phyloP scores from a whole-genome alignment of 1,140 invertebrate genomes.

The Brachionus angularis region DNA sequence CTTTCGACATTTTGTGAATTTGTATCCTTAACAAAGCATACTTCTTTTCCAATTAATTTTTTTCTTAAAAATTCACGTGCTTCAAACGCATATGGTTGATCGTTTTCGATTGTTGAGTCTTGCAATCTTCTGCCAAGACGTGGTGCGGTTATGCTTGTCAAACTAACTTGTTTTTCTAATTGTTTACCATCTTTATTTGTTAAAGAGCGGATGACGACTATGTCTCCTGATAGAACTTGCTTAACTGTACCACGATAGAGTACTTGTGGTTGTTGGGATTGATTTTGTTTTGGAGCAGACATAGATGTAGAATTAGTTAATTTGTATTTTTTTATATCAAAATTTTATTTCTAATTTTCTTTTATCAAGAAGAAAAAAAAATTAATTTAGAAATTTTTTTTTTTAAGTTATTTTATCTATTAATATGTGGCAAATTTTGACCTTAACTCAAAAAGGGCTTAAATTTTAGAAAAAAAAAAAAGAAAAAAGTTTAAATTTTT shows the following conservation, averaged over 20 bases:
- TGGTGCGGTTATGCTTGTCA: constrained; percentile 34
- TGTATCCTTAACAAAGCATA: constrained; percentile 68
- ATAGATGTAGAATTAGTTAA: constrained; percentile 9
- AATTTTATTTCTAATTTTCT: neutral
- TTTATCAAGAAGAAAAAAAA: no score
- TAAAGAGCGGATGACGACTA: constrained; percentile 2
- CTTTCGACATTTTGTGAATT: constrained; percentile 71
- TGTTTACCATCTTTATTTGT: neutral
- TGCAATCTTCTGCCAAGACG: neutral
- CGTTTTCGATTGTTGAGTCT: neutral
- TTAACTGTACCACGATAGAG: constrained; percentile 29
- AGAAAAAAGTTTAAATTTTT: no score
- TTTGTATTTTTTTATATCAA: neutral
- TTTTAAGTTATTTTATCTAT: no score
- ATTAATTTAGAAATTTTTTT: no score
- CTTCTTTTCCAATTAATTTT: constrained; percentile 81
- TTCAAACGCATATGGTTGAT: constrained; percentile 84
- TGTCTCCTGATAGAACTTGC: constrained; percentile 27
- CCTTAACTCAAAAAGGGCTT: no score
- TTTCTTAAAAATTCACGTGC: constrained; percentile 86
- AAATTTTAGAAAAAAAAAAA: no score
- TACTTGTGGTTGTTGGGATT: neutral
- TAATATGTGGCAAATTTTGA: no score
- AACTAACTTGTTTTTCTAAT: constrained; percentile 21
- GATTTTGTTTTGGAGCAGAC: neutral